These are phyloP conservation scores for Heliconius ismenius DNA, from an alignment of 2,888 invertebrate genomes.

Conservation along the genomic window DNA sequence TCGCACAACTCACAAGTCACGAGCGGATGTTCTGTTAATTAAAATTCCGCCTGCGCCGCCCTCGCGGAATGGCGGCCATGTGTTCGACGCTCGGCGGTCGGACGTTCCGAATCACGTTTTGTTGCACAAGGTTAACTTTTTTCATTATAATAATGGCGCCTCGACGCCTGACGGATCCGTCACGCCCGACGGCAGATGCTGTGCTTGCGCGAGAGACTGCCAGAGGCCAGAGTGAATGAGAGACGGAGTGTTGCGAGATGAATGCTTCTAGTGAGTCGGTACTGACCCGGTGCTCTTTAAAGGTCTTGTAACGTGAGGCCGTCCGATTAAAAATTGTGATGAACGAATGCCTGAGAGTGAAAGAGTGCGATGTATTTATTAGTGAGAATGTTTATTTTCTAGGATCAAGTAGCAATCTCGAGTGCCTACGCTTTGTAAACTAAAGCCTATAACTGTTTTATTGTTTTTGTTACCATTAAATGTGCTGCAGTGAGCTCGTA, in stretches of 20 bases:
- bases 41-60: constrained; percentile 82
- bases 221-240: constrained; percentile 60
- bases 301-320: constrained; percentile 75
- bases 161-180: constrained; percentile 61
- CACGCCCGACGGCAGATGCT: constrained; percentile 57
- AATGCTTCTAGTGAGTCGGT: constrained; percentile 54
- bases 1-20: constrained; percentile 63
- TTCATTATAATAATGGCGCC: constrained; percentile 64
- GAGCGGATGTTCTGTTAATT: constrained; percentile 83
- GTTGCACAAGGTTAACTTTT: constrained; percentile 79
- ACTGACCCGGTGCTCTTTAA: constrained; percentile 80
- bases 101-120: constrained; percentile 77
- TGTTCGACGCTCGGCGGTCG: constrained; percentile 68
- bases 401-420: constrained; percentile 81
- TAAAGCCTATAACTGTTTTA: constrained; percentile 77
- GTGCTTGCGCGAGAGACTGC: constrained; percentile 69
- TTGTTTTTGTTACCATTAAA: constrained; percentile 81
- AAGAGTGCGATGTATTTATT: constrained; percentile 77
- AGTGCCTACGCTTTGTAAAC: constrained; percentile 83
- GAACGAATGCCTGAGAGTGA: constrained; percentile 58
- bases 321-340: constrained; percentile 68
- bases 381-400: constrained; percentile 75
- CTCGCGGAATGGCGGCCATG: constrained; percentile 82
- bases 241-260: constrained; percentile 64
- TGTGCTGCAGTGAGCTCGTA: constrained; percentile 73